These are phyloP conservation scores for Acanthosepion esculentum DNA, from an alignment of 2,888 invertebrate species.

Conservation along the genomic window DNA sequence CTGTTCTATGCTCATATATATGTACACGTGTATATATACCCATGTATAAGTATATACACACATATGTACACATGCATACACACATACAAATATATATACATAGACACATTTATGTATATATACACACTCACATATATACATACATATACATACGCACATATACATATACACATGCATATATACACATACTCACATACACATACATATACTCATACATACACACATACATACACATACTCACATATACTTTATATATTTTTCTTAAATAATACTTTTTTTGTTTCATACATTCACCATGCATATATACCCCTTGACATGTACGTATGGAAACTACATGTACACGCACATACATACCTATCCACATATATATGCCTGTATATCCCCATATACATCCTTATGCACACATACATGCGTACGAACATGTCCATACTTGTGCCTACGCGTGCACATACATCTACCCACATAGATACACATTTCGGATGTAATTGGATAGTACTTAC, in stretches of 20 bases:
- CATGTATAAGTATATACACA: no score
- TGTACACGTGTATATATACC: no score
- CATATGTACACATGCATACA: no score
- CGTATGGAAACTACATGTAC: background rate
- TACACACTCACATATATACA: no score
- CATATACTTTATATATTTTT: background rate
- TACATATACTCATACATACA: background rate
- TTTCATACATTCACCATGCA: background rate
- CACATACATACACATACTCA: background rate
- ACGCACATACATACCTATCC: background rate
- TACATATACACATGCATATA: no score
- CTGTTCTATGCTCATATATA: no score
- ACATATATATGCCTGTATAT: background rate
- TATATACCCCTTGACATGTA: background rate
- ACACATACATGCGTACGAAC: background rate
- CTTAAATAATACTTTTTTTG: no score
- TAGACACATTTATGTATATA: no score
- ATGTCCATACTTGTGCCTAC: no score
- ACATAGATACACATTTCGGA: constrained; percentile 39
- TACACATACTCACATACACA: background rate
- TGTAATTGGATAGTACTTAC: accelerated
- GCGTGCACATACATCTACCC: background rate
- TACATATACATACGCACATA: no score
- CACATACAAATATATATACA: no score
- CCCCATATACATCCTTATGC: background rate